These are phyloP conservation scores for Athalia cordata DNA, from an alignment of 2,888 invertebrate species.

Conservation along the genomic window DNA sequence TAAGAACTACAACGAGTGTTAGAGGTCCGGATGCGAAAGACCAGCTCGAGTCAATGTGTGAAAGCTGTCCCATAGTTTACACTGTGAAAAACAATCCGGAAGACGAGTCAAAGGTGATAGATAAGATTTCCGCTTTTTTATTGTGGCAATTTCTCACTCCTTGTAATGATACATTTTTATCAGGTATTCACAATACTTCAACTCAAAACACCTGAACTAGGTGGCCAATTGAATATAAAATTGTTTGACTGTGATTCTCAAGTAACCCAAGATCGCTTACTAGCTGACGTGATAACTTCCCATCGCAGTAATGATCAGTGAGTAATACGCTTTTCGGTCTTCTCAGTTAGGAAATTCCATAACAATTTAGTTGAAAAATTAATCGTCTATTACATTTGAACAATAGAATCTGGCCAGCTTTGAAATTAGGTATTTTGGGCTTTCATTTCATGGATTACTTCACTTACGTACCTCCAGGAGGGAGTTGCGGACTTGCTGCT, in stretches of 20 bases:
- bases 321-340: slow-evolving; percentile 46
- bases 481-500: slow-evolving; percentile 66
- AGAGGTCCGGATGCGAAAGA: slow-evolving; percentile 56
- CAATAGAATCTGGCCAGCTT: slow-evolving; percentile 63
- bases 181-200: slow-evolving; percentile 61
- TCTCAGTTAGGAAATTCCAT: not conserved
- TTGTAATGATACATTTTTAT: not conserved
- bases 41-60: slow-evolving; percentile 61
- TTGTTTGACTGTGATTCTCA: slow-evolving; percentile 66
- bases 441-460: slow-evolving; percentile 68
- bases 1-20: slow-evolving; percentile 66
- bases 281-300: slow-evolving; percentile 63
- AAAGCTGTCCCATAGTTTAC: slow-evolving; percentile 58
- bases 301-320: slow-evolving; percentile 69
- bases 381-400: not conserved
- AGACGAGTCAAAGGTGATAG: slow-evolving; percentile 57
- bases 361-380: not conserved
- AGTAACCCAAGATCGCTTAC: slow-evolving; percentile 59
- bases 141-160: not conserved
- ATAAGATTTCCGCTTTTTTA: not conserved
- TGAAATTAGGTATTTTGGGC: slow-evolving; percentile 63
- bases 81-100: slow-evolving; percentile 61
- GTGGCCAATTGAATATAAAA: slow-evolving; percentile 62
- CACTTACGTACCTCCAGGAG: slow-evolving; percentile 67
- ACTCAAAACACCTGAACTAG: slow-evolving; percentile 63